Base-by-base conservation (phyloP, 2,113 vertebrate species). In the rat (Rattus norvegicus) region DNA sequence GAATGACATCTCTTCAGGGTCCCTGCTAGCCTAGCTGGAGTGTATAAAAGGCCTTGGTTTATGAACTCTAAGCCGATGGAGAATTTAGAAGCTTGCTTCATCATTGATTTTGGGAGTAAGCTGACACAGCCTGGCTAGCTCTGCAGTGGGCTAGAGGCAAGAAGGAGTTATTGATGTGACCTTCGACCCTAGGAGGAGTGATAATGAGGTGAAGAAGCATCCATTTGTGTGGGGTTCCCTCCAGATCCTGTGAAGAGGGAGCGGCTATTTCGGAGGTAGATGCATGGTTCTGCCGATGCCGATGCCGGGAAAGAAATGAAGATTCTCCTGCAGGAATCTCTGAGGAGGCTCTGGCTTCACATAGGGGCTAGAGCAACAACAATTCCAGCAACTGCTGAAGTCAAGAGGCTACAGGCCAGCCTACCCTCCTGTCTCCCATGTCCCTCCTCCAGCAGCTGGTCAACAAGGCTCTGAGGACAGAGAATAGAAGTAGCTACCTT, bases 191-290 rank as follows among this genome's bases (percentile, higher is more conserved):
- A 30, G 63, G 54, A 91, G 47, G 88, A 75, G 33, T 28, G 73
- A 61, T 91, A 92, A 95, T 54, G 63, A 96, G 76, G 89, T 20
- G 54, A 52, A 86, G 80, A 70, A 89, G 93, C 95, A 91, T 47
- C 96, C 76, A 63, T 91, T 52, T 43, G 49, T 11, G 81, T 88
- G 43, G 52, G 61, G 13, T 28, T 76, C 4, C 12, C 69, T 20
- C 14, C 0, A 26, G 61, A 79, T 22, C 19, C 69, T n/a, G 63
- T 5, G 28, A 87, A 72, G 70, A 43, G 33, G 14, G 0, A n/a
- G 2, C n/a, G 24, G 49, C 30, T 89, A 10, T 69, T 84, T 69
- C 9, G 13, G 26, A 63, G 39, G 87, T 3, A 30, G 5, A 24
- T 4, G 16, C 1, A 1, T 4, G 52, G 75, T 49, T 83, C 24